Conservation (phyloP, 1,140 invertebrate species). For the Vanessa tameamea region DNA sequence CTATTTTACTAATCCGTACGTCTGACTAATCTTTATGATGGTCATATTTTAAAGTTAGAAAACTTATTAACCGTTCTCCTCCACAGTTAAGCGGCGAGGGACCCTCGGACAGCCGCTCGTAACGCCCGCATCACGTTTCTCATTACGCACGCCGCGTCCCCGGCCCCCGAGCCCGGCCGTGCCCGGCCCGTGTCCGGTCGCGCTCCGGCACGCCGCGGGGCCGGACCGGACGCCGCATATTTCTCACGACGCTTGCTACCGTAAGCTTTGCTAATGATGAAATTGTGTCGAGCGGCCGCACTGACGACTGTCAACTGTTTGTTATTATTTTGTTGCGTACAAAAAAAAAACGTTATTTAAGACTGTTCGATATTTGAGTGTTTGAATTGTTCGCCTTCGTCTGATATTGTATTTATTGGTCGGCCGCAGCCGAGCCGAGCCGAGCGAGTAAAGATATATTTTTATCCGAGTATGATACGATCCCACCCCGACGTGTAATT, state of each 20-base stretch:
- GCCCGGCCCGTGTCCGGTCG: conserved; percentile 18
- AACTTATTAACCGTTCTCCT: conserved; percentile 9
- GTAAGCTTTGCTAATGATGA: conserved; percentile 78
- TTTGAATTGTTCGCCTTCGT: conserved; percentile 66
- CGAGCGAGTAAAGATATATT: conserved; percentile 48
- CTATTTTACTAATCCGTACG: neutral
- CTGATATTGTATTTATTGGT: conserved; percentile 61
- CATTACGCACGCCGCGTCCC: conserved; percentile 45
- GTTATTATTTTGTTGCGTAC: conserved; percentile 78
- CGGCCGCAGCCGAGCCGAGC: conserved; percentile 33
- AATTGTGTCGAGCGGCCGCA: conserved; percentile 61
- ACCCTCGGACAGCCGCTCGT: conserved; percentile 35
- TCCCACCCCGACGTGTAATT: conserved; percentile 66
- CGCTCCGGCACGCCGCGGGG: conserved; percentile 30
- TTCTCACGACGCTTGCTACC: conserved; percentile 76
- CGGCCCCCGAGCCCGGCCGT: conserved; percentile 13
- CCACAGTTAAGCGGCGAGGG: conserved; percentile 38
- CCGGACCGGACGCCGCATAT: conserved; percentile 56
- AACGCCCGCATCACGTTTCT: conserved; percentile 42
- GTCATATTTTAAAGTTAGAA: neutral
- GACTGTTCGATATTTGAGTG: conserved; percentile 76
- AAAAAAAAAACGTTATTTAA: conserved; percentile 71
- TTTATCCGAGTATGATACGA: conserved; percentile 56
- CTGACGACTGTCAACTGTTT: conserved; percentile 52
- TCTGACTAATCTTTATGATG: conserved; percentile 3